Evolutionary conservation across 2,888 invertebrate genomes (phyloP), one percentile per base, ranked within the genome.

Genomic region (Abrostola tripartita): DNA sequence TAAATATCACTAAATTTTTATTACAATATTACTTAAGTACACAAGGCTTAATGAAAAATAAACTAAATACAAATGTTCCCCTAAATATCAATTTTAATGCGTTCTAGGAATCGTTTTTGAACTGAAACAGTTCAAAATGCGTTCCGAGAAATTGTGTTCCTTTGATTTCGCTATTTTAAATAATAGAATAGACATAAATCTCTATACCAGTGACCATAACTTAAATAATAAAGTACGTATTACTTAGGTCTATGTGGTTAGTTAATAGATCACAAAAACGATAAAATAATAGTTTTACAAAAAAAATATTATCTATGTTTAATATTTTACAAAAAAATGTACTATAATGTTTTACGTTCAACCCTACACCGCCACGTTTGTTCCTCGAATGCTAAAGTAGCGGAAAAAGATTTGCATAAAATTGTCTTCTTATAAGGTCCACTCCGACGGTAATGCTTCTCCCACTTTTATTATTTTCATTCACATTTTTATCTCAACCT

Each of bases 361-460:
- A 68, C 88, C 90, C 90, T 89, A 79, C 50, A 52, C 51, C 60
- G 77, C 64, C 58, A 82, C 87, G 81, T 89, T 91, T 88, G 87
- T 88, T 86, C 85, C 89, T 86, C 85, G 87, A 90, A 90, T 86
- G 90, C 85, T 92, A 91, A 93, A 92, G 88, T 88, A 87, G 89
- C 90, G 90, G 90, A 91, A 91, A 91, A 91, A 90, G 90, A 92
- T 93, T 93, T 89, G 88, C 92, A 93, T 93, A 91, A 92, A 93
- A 92, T 90, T 90, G 89, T 90, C 92, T 92, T 90, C 92, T 90
- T 91, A 85, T 87, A 87, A 88, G 88, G 88, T 85, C 85, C 85
- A 75, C 62, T 75, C 78, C 71, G 65, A 66, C 79, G 75, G 78
- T 85, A 85, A 87, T 83, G 82, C 81, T 64, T 71, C 54, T 51